Evolutionary conservation across 2,113 vertebrate genomes (phyloP).

Genomic region (Phodopus roborovskii): DNA sequence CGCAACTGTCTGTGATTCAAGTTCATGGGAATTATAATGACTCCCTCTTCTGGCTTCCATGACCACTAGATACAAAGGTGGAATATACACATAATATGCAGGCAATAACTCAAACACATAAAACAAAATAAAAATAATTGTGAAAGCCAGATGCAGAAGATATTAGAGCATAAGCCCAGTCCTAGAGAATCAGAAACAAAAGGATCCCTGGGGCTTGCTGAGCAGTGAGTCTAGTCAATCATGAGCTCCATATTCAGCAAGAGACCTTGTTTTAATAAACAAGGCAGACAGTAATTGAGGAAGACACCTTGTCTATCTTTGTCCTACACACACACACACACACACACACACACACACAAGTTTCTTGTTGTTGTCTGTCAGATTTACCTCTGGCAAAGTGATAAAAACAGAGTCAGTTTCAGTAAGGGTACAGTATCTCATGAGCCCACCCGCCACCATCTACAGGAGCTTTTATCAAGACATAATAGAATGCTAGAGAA

Average conservation of each 20-base stretch:
- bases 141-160: not conserved
- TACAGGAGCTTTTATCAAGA: constrained; percentile 68
- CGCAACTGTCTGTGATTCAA: not conserved
- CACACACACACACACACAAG: not conserved
- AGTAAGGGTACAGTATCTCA: constrained; percentile 23
- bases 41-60: not conserved
- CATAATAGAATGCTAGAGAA: constrained; percentile 74
- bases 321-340: not conserved
- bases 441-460: constrained; percentile 56
- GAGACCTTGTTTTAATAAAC: not conserved
- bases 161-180: not conserved
- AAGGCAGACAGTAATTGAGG: too few relatives aligned
- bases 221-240: not conserved
- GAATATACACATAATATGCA: not conserved
- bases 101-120: not conserved
- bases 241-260: not conserved
- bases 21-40: not conserved
- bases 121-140: not conserved
- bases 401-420: constrained; percentile 31
- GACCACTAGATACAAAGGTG: not conserved
- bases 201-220: too few relatives aligned
- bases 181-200: not conserved
- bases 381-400: constrained; percentile 5
- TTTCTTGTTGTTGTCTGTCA: not conserved
- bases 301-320: not conserved